Conservation (phyloP, 64 coral and sea anemone genomes). For the Montipora efflorescens region DNA sequence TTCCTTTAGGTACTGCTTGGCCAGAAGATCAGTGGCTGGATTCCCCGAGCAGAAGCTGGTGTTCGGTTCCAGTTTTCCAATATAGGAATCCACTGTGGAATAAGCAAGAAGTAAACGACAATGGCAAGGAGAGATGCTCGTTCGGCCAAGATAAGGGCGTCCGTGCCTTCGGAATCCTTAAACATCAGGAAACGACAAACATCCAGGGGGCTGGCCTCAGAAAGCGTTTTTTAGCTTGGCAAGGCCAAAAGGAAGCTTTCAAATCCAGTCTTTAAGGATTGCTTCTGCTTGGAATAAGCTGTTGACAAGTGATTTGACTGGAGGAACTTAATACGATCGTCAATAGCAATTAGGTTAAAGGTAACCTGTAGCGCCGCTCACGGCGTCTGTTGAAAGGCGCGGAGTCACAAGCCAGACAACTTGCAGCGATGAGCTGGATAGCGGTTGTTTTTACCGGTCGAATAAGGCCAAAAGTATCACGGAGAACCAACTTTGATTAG, state of each 20-base stretch:
- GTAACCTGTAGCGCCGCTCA: not conserved
- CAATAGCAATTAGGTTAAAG: constrained; percentile 33
- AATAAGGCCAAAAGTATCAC: no score
- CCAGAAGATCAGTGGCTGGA: not conserved
- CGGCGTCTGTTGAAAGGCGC: no score
- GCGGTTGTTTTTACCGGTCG: no score
- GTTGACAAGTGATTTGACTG: not conserved
- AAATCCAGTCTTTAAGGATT: constrained; percentile 24
- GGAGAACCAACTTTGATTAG: no score
- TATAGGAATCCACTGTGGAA: constrained; percentile 63
- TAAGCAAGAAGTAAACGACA: constrained; percentile 25
- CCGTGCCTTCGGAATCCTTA: constrained; percentile 35
- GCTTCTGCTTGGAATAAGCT: no score
- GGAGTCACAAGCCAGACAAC: no score
- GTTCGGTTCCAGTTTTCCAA: constrained; percentile 8
- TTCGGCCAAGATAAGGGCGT: constrained; percentile 36
- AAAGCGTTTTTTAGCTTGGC: constrained; percentile 26
- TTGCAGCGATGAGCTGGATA: no score
- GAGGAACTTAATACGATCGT: constrained; percentile 20
- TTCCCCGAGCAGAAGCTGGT: not conserved
- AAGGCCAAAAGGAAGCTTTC: not conserved
- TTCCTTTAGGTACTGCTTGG: not conserved
- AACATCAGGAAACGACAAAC: constrained; percentile 39
- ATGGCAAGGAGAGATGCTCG: not conserved
- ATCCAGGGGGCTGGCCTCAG: constrained; percentile 36